Evolutionary conservation across 2,797 vertebrate species (phyloP).

Genomic region (Synanceia verrucosa): DNA sequence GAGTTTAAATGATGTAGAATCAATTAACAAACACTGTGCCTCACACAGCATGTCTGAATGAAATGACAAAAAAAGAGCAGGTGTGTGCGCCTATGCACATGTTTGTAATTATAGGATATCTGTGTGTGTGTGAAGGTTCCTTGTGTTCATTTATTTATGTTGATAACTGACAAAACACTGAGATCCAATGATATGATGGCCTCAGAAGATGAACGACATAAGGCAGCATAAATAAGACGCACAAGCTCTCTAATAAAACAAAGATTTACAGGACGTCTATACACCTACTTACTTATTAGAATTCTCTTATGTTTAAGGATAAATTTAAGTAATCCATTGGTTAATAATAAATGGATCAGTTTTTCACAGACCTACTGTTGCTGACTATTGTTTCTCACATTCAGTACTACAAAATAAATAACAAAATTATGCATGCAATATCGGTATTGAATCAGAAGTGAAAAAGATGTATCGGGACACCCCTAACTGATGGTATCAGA

Average conservation of each 20-base stretch:
- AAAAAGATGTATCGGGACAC: no score
- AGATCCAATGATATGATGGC: constrained; percentile 8
- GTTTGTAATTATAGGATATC: constrained; percentile 13
- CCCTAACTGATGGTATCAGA: no score
- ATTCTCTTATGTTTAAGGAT: no score
- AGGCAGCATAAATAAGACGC: constrained; percentile 7
- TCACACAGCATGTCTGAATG: constrained; percentile 6
- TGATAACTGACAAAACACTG: background rate
- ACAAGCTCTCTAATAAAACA: background rate
- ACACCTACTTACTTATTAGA: no score
- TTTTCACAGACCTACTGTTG: no score
- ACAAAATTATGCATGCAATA: no score
- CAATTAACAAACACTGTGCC: constrained; percentile 6
- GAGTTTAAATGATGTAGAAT: constrained; percentile 28
- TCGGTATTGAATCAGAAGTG: no score
- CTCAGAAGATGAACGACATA: constrained; percentile 5
- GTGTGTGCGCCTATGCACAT: background rate
- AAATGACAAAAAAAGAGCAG: background rate
- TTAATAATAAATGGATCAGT: no score
- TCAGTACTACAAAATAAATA: no score
- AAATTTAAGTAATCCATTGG: no score
- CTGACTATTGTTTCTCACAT: no score
- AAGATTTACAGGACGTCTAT: background rate
- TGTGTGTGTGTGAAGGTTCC: background rate
- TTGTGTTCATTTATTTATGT: background rate